A percentile compares a stretch with the other conserved stretches of the same genome.
phyloP scores from a whole-genome alignment of 2,888 invertebrate genomes.

The Tiliacea aurago region DNA sequence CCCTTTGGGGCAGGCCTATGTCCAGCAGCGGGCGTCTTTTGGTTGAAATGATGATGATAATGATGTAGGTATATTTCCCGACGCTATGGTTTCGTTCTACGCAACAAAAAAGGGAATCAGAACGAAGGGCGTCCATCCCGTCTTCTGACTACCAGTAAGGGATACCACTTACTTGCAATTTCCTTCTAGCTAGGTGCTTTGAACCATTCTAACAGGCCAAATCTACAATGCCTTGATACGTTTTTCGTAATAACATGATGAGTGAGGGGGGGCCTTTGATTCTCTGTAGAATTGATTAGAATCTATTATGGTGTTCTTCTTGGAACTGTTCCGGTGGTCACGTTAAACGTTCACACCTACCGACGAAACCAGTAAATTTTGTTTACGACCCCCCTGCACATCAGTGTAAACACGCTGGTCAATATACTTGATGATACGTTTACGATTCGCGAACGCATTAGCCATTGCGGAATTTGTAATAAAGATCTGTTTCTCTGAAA shows the following conservation, averaged over 20 bases:
- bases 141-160: neutral
- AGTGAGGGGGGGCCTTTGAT: neutral
- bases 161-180: neutral
- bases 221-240: neutral
- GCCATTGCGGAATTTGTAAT: constrained; percentile 52
- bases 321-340: constrained; percentile 40
- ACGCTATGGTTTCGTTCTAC: neutral
- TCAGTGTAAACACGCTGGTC: constrained; percentile 69
- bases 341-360: constrained; percentile 52
- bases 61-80: neutral
- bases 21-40: too few species aligned
- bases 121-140: neutral
- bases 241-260: neutral
- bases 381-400: constrained; percentile 69
- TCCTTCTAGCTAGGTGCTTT: neutral
- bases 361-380: constrained; percentile 57
- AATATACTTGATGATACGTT: constrained; percentile 77
- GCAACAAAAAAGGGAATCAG: neutral
- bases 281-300: constrained; percentile 29
- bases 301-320: constrained; percentile 37
- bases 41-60: too few species aligned
- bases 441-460: constrained; percentile 70
- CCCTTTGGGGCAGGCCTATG: too few species aligned
- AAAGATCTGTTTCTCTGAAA: constrained; percentile 68
- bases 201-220: neutral